phyloP scores from a whole-genome alignment of 2,888 invertebrate species.

The Meghimatium bilineatum region DNA sequence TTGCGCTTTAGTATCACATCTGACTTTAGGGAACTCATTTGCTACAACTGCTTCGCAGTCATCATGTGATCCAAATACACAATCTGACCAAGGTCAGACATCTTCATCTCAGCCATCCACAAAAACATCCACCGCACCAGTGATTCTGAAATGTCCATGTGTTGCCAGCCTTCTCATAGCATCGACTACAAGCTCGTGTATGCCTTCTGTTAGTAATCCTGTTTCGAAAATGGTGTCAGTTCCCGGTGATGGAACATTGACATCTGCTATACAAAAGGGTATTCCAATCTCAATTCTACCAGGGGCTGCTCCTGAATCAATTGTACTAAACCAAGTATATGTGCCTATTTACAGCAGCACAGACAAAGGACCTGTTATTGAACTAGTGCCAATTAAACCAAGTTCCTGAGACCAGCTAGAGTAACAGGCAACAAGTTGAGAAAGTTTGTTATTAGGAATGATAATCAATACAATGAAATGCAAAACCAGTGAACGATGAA shows the following conservation, averaged over 20 bases:
- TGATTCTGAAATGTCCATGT: conserved; percentile 32
- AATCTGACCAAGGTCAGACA: conserved; percentile 17
- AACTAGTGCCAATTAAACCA: conserved; percentile 56
- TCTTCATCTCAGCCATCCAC: conserved; percentile 27
- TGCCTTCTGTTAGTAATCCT: not conserved
- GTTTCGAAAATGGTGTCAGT: not conserved
- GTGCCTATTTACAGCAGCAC: conserved; percentile 56
- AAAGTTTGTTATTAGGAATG: not conserved
- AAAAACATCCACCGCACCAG: conserved; percentile 22
- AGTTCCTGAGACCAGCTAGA: conserved; percentile 20
- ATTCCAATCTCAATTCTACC: conserved; percentile 51
- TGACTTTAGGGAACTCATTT: conserved; percentile 16
- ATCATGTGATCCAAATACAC: not conserved
- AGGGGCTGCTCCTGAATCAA: conserved; percentile 41
- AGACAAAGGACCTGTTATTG: conserved; percentile 55
- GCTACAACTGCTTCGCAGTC: conserved; percentile 23
- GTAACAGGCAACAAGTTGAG: not conserved
- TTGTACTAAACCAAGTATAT: conserved; percentile 56
- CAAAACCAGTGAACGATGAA: not conserved
- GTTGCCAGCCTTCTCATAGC: conserved; percentile 16
- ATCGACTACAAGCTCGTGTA: not conserved
- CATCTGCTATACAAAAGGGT: conserved; percentile 50
- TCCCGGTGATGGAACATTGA: conserved; percentile 47
- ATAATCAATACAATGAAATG: not conserved
- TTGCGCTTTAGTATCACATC: conserved; percentile 22